phyloP scores from a whole-genome alignment of 2,797 vertebrate species.

The Merluccius polli region DNA sequence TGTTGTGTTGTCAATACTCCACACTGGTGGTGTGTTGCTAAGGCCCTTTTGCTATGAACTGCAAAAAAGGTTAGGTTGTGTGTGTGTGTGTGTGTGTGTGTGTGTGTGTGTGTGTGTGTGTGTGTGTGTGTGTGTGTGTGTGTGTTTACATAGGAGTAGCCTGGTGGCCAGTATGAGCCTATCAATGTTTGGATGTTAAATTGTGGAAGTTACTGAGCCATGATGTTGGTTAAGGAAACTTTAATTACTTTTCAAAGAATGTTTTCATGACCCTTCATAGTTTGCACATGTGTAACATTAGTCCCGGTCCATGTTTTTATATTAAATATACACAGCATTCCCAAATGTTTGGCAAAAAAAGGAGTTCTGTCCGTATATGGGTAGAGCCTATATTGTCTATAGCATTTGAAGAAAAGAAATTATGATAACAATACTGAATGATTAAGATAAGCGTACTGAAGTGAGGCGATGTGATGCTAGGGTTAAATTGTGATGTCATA shows the following conservation, averaged over 20 bases:
- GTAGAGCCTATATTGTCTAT: neutral
- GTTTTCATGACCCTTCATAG: slow-evolving; percentile 11
- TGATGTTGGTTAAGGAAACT: slow-evolving; percentile 25
- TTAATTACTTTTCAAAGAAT: slow-evolving; percentile 24
- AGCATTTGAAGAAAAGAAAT: neutral
- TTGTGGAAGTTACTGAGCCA: slow-evolving; percentile 8
- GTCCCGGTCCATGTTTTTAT: neutral
- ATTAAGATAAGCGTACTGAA: too few species aligned
- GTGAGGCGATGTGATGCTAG: neutral
- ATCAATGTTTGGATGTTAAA: slow-evolving; percentile 19
- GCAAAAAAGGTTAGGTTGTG: neutral
- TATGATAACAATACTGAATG: too few species aligned
- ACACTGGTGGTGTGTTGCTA: slow-evolving; percentile 14
- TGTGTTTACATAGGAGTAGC: neutral
- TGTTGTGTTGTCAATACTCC: slow-evolving; percentile 40
- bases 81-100: neutral
- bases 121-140: neutral
- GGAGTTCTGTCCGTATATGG: neutral
- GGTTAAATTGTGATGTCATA: neutral
- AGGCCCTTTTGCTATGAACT: slow-evolving; percentile 14
- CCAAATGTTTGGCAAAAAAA: neutral
- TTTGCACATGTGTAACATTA: slow-evolving; percentile 13
- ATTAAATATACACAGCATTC: neutral
- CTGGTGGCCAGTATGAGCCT: slow-evolving; percentile 24
- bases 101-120: neutral